A percentile compares a stretch with the other conserved stretches of the same genome.
Conservation (phyloP, 2,113 vertebrate species). For the Sitta europaea region DNA sequence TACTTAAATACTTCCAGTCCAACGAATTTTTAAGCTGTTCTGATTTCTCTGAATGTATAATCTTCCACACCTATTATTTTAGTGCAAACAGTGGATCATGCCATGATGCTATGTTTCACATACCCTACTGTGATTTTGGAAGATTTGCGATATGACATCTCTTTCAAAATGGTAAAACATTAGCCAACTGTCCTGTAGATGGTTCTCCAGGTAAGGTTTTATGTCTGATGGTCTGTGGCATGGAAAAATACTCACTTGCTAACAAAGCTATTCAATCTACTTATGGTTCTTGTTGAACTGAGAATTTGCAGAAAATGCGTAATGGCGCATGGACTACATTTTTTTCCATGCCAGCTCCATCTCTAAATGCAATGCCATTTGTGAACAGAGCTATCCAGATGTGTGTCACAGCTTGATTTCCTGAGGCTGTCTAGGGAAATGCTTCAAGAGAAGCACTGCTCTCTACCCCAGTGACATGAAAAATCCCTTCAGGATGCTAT, state of each 20-base stretch:
- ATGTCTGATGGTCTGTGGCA: neutral
- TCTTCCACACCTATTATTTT: constrained; percentile 1
- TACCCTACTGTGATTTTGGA: neutral
- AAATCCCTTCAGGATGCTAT: neutral
- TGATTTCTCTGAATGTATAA: neutral
- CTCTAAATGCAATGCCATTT: neutral
- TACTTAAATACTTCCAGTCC: neutral
- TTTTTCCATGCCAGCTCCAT: neutral
- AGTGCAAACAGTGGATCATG: neutral
- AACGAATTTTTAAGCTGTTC: neutral
- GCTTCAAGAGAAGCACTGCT: neutral
- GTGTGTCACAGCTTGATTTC: constrained; percentile 16
- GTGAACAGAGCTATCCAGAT: constrained; percentile 11
- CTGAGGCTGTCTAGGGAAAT: neutral
- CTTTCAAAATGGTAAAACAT: neutral
- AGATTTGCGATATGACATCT: neutral
- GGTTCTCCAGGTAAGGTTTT: neutral
- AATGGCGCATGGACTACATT: neutral
- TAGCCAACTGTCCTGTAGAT: neutral
- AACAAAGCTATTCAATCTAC: neutral
- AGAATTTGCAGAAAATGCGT: neutral
- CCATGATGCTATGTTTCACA: neutral
- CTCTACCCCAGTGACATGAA: neutral
- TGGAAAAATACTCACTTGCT: neutral
- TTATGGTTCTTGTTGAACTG: neutral